A percentile compares a stretch with the other conserved stretches of the same genome.
Conservation (phyloP, 1,140 invertebrate species). For the Sycobia sp. region DNA sequence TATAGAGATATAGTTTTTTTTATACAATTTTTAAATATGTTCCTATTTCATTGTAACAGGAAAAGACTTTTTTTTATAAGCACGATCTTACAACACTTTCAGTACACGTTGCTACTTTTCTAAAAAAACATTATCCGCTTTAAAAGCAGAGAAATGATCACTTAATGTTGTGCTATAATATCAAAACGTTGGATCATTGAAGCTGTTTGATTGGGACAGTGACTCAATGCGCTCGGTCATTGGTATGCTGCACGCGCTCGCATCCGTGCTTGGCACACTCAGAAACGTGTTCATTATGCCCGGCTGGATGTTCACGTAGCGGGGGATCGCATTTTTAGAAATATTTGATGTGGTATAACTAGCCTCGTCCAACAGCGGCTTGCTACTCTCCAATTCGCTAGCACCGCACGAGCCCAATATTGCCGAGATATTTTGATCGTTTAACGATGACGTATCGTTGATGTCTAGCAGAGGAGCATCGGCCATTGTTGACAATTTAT, state of each 20-base stretch:
- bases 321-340: background rate
- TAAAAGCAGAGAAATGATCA: too few species aligned
- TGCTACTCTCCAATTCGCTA: conserved; percentile 39
- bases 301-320: conserved; percentile 31
- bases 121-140: too few species aligned
- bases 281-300: conserved; percentile 2
- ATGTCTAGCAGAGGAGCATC: conserved; percentile 43
- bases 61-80: too few species aligned
- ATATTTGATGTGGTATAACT: conserved; percentile 11
- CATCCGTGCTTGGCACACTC: conserved; percentile 10
- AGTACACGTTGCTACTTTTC: too few species aligned
- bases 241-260: conserved; percentile 6
- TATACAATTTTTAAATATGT: too few species aligned
- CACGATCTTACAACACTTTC: too few species aligned
- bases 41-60: too few species aligned
- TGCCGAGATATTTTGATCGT: conserved; percentile 25
- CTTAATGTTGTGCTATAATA: too few species aligned
- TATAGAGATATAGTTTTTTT: too few species aligned
- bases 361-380: conserved; percentile 34
- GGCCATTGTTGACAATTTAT: conserved; percentile 8
- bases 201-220: background rate
- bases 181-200: conserved; percentile 14
- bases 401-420: conserved; percentile 8
- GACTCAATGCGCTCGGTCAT: conserved; percentile 14
- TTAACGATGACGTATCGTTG: conserved; percentile 27